phyloP scores from a whole-genome alignment of 2,113 vertebrate genomes.

The Malurus cyaneus region DNA sequence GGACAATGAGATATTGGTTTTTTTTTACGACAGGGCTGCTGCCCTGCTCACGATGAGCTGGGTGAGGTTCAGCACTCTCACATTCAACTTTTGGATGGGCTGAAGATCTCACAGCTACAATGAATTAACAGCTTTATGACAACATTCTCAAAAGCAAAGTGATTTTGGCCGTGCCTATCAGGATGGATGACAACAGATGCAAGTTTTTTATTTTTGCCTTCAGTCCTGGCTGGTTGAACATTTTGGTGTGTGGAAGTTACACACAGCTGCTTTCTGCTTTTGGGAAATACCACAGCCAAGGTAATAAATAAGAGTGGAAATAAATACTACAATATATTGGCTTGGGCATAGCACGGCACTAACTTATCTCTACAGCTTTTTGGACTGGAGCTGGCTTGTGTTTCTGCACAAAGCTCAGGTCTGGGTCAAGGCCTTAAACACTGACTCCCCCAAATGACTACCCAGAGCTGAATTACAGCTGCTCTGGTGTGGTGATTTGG shows the following conservation, averaged over 20 bases:
- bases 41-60: not conserved
- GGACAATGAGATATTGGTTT: not conserved
- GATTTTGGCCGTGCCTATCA: not conserved
- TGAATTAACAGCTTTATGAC: not conserved
- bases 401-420: not conserved
- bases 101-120: not conserved
- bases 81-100: not conserved
- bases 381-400: not conserved
- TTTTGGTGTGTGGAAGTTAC: conserved; percentile 1
- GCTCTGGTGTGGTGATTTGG: not conserved
- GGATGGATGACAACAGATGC: not conserved
- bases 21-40: not conserved
- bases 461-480: not conserved
- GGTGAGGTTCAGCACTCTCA: not conserved
- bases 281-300: conserved; percentile 9
- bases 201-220: not conserved
- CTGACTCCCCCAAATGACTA: not conserved
- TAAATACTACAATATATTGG: conserved; percentile 14
- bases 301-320: conserved; percentile 47
- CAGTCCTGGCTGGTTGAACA: not conserved
- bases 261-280: conserved; percentile 27
- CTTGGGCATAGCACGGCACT: not conserved
- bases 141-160: not conserved
- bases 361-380: conserved; percentile 22
- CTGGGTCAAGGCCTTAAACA: not conserved